These are phyloP conservation scores for Rhinogobius similis DNA, from an alignment of 2,113 vertebrate genomes.

Conservation along the genomic window DNA sequence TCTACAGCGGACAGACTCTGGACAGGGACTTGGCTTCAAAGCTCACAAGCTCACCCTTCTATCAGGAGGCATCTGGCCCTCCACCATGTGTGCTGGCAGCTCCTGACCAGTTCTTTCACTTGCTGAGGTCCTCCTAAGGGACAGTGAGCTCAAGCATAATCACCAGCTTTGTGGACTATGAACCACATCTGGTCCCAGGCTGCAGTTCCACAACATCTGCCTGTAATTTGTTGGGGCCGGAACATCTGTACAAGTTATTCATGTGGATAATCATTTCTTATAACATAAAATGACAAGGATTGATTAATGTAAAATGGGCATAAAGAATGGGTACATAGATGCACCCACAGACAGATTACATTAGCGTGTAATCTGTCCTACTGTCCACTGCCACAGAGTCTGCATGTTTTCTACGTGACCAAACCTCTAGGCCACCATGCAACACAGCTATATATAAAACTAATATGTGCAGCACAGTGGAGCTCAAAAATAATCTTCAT, in stretches of 20 bases:
- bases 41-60: neutral
- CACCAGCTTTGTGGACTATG: neutral
- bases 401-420: too few species aligned
- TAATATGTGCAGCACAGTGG: too few species aligned
- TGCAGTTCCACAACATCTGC: neutral
- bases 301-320: neutral
- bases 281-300: neutral
- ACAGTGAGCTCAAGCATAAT: neutral
- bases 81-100: conserved; percentile 5
- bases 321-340: neutral
- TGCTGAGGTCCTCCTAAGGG: neutral
- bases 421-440: too few species aligned
- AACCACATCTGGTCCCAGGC: neutral
- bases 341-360: too few species aligned
- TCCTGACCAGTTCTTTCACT: too few species aligned
- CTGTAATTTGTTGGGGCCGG: neutral
- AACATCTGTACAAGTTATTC: neutral
- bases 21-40: neutral
- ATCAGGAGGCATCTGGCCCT: neutral
- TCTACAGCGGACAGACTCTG: neutral
- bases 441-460: too few species aligned
- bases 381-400: too few species aligned
- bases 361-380: too few species aligned
- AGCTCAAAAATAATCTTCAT: too few species aligned
- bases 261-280: neutral